These are phyloP conservation scores for Hymenochirus boettgeri DNA, from an alignment of 2,113 vertebrate genomes.

Conservation along the genomic window DNA sequence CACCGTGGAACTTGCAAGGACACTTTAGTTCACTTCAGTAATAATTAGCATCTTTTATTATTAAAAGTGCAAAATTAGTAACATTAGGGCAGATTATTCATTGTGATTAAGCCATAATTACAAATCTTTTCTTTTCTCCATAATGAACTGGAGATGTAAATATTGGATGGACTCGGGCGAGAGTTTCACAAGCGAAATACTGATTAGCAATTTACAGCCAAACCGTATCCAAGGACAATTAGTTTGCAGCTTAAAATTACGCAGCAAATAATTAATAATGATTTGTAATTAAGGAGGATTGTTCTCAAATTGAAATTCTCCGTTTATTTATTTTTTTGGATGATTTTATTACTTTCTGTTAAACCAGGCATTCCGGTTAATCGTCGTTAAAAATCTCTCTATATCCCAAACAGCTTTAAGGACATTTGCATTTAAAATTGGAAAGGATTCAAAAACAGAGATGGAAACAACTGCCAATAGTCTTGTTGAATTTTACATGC, in stretches of 20 bases:
- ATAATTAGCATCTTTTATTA: no score
- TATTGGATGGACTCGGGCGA: slow-evolving; percentile 1
- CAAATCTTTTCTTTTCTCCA: neutral
- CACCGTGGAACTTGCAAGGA: neutral
- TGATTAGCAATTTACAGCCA: slow-evolving; percentile 11
- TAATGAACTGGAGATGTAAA: slow-evolving; percentile 14
- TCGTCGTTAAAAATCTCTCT: no score
- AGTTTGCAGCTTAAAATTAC: slow-evolving; percentile 6
- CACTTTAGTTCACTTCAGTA: neutral
- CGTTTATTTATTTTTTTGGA: slow-evolving; percentile 4
- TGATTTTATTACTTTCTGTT: no score
- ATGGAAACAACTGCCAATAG: no score
- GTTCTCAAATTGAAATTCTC: neutral
- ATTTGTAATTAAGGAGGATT: slow-evolving; percentile 9
- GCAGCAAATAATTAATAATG: slow-evolving; percentile 21
- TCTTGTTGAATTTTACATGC: no score
- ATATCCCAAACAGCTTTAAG: no score
- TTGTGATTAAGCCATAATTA: neutral
- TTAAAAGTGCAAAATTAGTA: no score
- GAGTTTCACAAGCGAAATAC: slow-evolving; percentile 24
- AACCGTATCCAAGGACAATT: slow-evolving; percentile 20
- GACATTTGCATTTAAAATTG: no score
- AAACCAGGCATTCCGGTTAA: no score
- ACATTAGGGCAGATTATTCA: slow-evolving; percentile 12
- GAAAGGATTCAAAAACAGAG: no score